phyloP scores from a whole-genome alignment of 2,888 invertebrate species.

The Orthosia cruda region DNA sequence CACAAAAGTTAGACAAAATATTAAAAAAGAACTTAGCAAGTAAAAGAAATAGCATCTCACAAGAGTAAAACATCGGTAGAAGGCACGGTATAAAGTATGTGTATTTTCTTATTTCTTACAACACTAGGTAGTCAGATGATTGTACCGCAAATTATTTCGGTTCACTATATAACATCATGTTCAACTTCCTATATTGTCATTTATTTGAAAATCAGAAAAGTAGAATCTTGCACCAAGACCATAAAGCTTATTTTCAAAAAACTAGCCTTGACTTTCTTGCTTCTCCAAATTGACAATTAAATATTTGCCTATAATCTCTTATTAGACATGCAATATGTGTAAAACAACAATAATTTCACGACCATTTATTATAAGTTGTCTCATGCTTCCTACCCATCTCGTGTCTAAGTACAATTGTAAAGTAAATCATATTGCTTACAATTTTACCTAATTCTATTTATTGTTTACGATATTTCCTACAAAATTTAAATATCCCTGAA shows the following conservation, averaged over 20 bases:
- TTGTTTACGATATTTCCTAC: slow-evolving; percentile 64
- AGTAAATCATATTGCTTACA: slow-evolving; percentile 72
- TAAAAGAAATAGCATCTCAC: slow-evolving; percentile 64
- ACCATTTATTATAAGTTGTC: slow-evolving; percentile 52
- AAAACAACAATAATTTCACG: slow-evolving; percentile 58
- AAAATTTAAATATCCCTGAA: slow-evolving; percentile 57
- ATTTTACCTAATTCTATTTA: slow-evolving; percentile 71
- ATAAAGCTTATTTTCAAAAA: slow-evolving; percentile 10
- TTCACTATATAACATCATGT: slow-evolving; percentile 60
- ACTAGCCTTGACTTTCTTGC: slow-evolving; percentile 16
- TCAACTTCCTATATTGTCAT: slow-evolving; percentile 60
- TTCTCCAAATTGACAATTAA: slow-evolving; percentile 59
- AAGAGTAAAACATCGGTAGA: slow-evolving; percentile 71
- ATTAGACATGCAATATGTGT: slow-evolving; percentile 50
- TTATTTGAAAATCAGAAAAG: slow-evolving; percentile 61
- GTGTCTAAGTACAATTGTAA: slow-evolving; percentile 61
- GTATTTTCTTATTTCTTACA: slow-evolving; percentile 77
- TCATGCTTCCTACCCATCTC: slow-evolving; percentile 49
- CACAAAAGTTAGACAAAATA: slow-evolving; percentile 64
- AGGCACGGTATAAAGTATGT: slow-evolving; percentile 78
- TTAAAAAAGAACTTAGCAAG: slow-evolving; percentile 61
- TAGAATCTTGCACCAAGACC: slow-evolving; percentile 20
- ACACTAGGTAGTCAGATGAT: slow-evolving; percentile 68
- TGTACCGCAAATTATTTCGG: slow-evolving; percentile 58
- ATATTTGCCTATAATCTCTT: slow-evolving; percentile 59